phyloP scores from a whole-genome alignment of 2,113 vertebrate genomes.

The Addax nasomaculatus region DNA sequence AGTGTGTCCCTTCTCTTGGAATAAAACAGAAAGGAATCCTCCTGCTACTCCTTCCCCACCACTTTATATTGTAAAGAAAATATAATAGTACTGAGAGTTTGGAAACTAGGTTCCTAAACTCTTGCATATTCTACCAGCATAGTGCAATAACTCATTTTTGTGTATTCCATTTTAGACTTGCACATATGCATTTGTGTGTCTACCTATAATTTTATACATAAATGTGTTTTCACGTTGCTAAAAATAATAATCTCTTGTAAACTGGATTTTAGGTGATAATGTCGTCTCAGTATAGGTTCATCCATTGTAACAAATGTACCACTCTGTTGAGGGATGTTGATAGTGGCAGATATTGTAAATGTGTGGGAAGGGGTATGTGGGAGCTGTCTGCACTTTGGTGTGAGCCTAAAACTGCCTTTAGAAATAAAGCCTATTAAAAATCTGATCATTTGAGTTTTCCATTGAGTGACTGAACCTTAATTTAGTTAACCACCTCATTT shows the following conservation, averaged over 20 bases:
- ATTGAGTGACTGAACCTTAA: not conserved
- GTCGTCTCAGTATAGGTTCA: not conserved
- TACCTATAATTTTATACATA: slow-evolving; percentile 21
- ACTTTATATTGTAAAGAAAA: not conserved
- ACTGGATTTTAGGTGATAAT: not conserved
- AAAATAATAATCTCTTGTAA: slow-evolving; percentile 11
- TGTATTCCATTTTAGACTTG: not conserved
- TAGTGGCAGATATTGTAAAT: not conserved
- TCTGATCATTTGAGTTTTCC: not conserved
- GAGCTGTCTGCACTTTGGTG: not conserved
- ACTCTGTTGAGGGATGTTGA: not conserved
- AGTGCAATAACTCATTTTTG: not conserved
- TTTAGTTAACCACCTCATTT: not conserved
- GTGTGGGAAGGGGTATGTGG: not conserved
- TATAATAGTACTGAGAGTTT: not conserved
- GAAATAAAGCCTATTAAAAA: not conserved
- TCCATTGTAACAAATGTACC: not conserved
- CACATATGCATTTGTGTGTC: not conserved
- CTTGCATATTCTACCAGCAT: not conserved
- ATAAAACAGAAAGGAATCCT: not conserved
- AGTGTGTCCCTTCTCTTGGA: not conserved
- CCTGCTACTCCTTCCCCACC: not conserved
- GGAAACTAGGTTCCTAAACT: slow-evolving; percentile 9
- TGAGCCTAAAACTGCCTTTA: slow-evolving; percentile 18
- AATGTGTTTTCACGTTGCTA: not conserved